Base-by-base conservation (phyloP, 2,888 invertebrate genomes). In the Chymomyza fuscimana region DNA sequence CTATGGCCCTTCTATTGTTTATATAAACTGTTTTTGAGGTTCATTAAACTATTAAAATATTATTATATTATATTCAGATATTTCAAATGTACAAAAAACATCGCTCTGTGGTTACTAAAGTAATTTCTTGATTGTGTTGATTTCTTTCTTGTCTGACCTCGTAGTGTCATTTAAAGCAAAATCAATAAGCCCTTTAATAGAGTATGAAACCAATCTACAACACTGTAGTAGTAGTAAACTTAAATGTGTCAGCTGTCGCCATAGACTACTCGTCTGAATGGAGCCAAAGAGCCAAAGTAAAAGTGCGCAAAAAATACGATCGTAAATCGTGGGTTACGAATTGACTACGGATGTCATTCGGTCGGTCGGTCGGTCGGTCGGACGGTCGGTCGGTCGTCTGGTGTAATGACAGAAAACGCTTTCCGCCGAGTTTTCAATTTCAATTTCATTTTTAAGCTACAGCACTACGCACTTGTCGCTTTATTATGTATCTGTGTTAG, bases 401-500 rank as follows among this genome's bases (percentile, higher is more conserved):
- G 25, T 10, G 40, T 4, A 46, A 10, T 46, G 12, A 46, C 40
- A 46, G 7, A 4, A 32, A 46, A 46, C 40, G 40, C 40, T 46
- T 46, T 32, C 22, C 16, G 54, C 36, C 56, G 62, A 68, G 25
- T 64, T 73, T 70, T 77, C 84, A 82, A 89, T 87, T 89, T 90
- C 86, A 84, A 82, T 89, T 90, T 91, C 89, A 89, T 89, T 90
- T 91, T 91, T 89, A 90, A 90, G 84, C 89, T 86, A 86, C 83
- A 82, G 90, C 79, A 87, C 83, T 63, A 77, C 86, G 77, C 80
- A 82, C 74, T 85, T 71, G 79, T 76, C 74, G 80, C 82, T 87
- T 91, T 90, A 91, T 90, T 90, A 84, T 85, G 82, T 82, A 89
- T 89, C 90, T 88, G 86, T 88, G 89, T 81, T 82, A 82, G 89